Conservation (phyloP, 2,797 vertebrate species). For the Alosa sapidissima region DNA sequence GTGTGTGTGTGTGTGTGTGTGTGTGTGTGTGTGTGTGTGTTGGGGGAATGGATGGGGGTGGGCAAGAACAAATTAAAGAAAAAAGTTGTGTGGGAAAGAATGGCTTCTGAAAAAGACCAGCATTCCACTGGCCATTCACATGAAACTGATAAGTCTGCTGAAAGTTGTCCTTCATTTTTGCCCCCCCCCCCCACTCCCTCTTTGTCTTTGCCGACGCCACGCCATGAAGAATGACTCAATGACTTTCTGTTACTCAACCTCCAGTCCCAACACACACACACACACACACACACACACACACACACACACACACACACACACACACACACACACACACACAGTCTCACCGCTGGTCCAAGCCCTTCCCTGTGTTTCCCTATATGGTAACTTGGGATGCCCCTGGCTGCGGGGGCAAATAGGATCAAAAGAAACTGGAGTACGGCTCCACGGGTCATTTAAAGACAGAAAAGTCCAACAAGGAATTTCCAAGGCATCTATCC, state of each 20-base stretch:
- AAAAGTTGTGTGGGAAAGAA: constrained; percentile 83
- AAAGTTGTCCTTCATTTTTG: constrained; percentile 65
- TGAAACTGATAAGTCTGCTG: constrained; percentile 78
- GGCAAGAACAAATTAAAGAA: constrained; percentile 73
- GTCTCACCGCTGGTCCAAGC: not conserved
- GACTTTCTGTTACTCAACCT: constrained; percentile 26
- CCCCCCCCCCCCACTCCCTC: constrained; percentile 51
- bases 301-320: not conserved
- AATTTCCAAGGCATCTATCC: constrained; percentile 21
- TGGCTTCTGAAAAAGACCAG: constrained; percentile 69
- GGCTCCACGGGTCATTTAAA: constrained; percentile 24
- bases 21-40: constrained; percentile 20
- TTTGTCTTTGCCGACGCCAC: constrained; percentile 18
- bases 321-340: not conserved
- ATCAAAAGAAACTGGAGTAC: constrained; percentile 37
- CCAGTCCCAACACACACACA: not conserved
- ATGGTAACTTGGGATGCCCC: constrained; percentile 39
- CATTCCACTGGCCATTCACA: constrained; percentile 75
- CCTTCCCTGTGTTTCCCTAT: constrained; percentile 24
- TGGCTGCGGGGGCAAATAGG: constrained; percentile 28
- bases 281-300: not conserved
- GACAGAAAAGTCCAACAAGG: constrained; percentile 22
- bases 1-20: not conserved
- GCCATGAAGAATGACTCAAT: constrained; percentile 26
- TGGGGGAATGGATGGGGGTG: not conserved